phyloP scores from a whole-genome alignment of 1,140 invertebrate genomes.

The Drosophila funebris region DNA sequence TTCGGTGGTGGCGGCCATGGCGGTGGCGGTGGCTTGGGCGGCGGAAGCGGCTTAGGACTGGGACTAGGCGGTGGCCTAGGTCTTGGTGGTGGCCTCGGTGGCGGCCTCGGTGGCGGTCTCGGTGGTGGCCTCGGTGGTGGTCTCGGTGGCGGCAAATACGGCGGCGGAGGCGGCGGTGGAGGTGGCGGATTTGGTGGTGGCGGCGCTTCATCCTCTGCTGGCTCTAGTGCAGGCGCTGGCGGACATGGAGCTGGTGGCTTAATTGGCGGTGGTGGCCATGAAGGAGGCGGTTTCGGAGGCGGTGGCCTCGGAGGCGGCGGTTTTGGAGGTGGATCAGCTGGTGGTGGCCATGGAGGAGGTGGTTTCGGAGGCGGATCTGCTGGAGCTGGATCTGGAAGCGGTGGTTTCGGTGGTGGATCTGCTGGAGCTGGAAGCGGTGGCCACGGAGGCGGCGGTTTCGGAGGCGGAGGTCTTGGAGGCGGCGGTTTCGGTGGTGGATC shows the following conservation, averaged over 20 bases:
- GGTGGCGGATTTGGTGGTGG: slow-evolving; percentile 2
- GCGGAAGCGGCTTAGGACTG: slow-evolving; percentile 1
- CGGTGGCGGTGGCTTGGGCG: slow-evolving; percentile 31
- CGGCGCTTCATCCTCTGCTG: not conserved
- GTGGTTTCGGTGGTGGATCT: slow-evolving; percentile 3
- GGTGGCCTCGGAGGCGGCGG: slow-evolving; percentile 2
- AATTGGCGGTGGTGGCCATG: slow-evolving; percentile 6
- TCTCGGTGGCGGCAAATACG: slow-evolving; percentile 4
- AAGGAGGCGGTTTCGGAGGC: not conserved
- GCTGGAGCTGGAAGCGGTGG: slow-evolving; percentile 8
- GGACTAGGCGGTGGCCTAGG: slow-evolving; percentile 24
- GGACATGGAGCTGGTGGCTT: not conserved
- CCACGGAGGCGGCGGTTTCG: slow-evolving; percentile 2
- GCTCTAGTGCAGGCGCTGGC: slow-evolving; percentile 7
- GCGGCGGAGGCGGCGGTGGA: slow-evolving; percentile 17
- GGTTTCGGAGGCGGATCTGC: slow-evolving; percentile 18
- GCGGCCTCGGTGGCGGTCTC: slow-evolving; percentile 7
- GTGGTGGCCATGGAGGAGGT: slow-evolving; percentile 5
- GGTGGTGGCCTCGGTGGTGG: too few relatives aligned
- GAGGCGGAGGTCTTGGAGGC: slow-evolving; percentile 1
- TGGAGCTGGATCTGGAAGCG: slow-evolving; percentile 10
- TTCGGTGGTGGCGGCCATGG: slow-evolving; percentile 16
- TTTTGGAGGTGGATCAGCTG: slow-evolving; percentile 6
- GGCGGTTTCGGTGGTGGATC: slow-evolving; percentile 17
- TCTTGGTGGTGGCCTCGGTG: slow-evolving; percentile 17